Evolutionary conservation across 1,140 invertebrate species (phyloP), one percentile per base, ranked within the genome.

Genomic region (Drosophila varians): DNA sequence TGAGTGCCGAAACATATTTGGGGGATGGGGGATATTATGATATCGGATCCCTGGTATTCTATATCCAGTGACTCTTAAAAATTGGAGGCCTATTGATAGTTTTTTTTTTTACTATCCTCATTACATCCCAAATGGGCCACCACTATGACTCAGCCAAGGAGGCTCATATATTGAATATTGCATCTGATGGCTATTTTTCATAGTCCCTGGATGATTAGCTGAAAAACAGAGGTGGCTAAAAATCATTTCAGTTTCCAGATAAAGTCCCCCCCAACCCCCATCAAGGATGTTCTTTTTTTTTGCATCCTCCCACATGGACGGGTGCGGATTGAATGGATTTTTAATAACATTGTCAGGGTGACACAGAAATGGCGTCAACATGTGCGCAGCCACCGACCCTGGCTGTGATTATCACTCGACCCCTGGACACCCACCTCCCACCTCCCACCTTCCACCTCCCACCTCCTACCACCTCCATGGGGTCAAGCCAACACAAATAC

Each of bases 331-430:
- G 77, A 87, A 87, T 87, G 73, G 75, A 79, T 88, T 87, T 87
- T 87, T 87, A 87, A 87, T 87, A 87, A 87, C 82, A 77, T 82
- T 82, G 82, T 87, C 70, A 87, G 72, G 60, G 60, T 65, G 58
- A 74, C 71, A 74, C 70, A 53, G 53, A 74, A 74, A 66, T 64
- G 70, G 71, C 61, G 76, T 86, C 76, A 86, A 71, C 80, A 76
- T 74, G 76, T 73, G 80, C 58, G 73, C 77, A 79, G 65, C 62
- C 28, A 66, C 61, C 60, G 62, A 66, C 62, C 60, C 61, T 53
- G 62, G 14, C 61, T 66, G 62, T 66, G 62, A 66, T 73, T 73
- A 73, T 53, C 48, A 53, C 70, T 55, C 38, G 43, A 38, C 28
- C 68, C 58, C 31, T 26, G n/a, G 11, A 5, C 6, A 7, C 23